Evolutionary conservation across 1,140 invertebrate species (phyloP).

Genomic region (Drosophila eugracilis): DNA sequence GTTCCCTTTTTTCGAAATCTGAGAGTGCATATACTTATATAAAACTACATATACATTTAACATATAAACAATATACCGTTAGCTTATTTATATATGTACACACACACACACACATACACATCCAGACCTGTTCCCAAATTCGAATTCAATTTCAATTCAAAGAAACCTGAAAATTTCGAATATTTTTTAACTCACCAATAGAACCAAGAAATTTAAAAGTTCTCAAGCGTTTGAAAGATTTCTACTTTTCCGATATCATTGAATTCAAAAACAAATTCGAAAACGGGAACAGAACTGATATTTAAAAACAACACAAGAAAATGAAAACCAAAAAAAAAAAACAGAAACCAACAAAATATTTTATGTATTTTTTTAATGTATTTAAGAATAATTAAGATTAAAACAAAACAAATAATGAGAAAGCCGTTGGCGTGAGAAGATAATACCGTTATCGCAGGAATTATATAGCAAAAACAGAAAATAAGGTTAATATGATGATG

Average conservation of each 20-base stretch:
- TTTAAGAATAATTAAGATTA: conserved; percentile 79
- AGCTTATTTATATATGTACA: conserved; percentile 80
- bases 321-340: conserved; percentile 5
- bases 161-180: conserved; percentile 3
- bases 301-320: conserved; percentile 20
- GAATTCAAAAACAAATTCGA: conserved; percentile 1
- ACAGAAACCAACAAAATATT: conserved; percentile 67
- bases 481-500: conserved; percentile 47
- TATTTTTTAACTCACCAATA: background rate
- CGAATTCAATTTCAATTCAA: conserved; percentile 7
- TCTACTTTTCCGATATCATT: background rate
- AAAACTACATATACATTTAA: conserved; percentile 58
- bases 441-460: conserved; percentile 52
- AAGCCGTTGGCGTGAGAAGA: conserved; percentile 28
- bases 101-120: conserved; percentile 50
- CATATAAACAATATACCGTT: conserved; percentile 77
- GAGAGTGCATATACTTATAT: conserved; percentile 63
- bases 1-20: conserved; percentile 45
- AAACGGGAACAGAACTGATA: conserved; percentile 35
- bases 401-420: conserved; percentile 17
- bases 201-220: conserved; percentile 1
- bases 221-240: background rate
- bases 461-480: conserved; percentile 38
- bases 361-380: conserved; percentile 83
- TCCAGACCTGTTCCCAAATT: conserved; percentile 20